Evolutionary conservation across 2,888 invertebrate genomes (phyloP).

Genomic region (Orthonevra nobilis): DNA sequence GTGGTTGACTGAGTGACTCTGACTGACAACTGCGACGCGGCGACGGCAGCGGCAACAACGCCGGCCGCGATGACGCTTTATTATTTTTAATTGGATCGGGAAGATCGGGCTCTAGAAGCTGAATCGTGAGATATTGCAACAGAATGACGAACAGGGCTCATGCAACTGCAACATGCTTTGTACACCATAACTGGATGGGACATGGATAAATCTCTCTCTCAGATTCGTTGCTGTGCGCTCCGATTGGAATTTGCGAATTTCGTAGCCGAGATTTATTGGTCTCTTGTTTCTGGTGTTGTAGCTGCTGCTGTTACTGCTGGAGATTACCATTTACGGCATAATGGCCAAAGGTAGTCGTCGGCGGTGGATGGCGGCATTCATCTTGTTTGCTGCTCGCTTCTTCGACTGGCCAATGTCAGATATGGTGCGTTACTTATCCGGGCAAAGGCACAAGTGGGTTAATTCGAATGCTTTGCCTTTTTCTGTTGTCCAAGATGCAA

Average conservation of each 20-base stretch:
- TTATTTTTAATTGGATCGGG: conserved; percentile 70
- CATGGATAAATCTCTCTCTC: conserved; percentile 53
- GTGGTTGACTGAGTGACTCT: conserved; percentile 57
- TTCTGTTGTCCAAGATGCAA: conserved; percentile 5
- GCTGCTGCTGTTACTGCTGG: conserved; percentile 33
- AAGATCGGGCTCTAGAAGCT: conserved; percentile 36
- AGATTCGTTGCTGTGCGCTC: conserved; percentile 37
- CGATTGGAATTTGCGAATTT: conserved; percentile 63
- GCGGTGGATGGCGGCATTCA: conserved; percentile 60
- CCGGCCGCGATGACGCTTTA: conserved; percentile 62
- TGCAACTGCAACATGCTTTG: conserved; percentile 28
- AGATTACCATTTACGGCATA: conserved; percentile 67
- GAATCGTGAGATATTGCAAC: conserved; percentile 58
- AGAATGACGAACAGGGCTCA: conserved; percentile 43
- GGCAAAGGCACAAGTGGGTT: conserved; percentile 64
- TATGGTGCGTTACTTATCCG: conserved; percentile 68
- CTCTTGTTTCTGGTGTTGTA: conserved; percentile 32
- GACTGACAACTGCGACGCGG: conserved; percentile 57
- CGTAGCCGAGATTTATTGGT: conserved; percentile 60
- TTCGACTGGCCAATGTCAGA: conserved; percentile 62
- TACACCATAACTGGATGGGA: conserved; percentile 43
- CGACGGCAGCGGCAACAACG: conserved; percentile 26
- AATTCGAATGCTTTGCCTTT: conserved; percentile 59
- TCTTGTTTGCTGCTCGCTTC: conserved; percentile 37
- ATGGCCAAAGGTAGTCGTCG: conserved; percentile 58